Base-by-base conservation (phyloP, 2,797 vertebrate species). In the Cuniculus paca region DNA sequence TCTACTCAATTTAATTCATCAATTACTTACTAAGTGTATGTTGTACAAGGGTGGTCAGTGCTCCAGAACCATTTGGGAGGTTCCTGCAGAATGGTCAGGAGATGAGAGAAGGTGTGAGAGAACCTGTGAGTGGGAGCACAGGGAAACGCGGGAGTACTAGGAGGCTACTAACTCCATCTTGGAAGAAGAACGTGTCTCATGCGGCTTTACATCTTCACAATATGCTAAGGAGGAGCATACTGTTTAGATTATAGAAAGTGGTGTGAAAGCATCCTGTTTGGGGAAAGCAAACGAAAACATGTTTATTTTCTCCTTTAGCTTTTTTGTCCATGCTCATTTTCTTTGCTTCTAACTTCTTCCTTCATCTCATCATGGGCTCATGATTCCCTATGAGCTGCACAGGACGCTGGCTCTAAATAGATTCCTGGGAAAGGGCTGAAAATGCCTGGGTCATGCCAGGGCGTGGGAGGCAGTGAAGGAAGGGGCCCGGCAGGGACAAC, bases 381-480 rank as follows among this genome's bases (percentile, higher is more conserved):
- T 63, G 84, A 72, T 34, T 91, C 87, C 52, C 91, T 10, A 2
- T 17, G 58, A 82, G 60, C 48, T 36, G 8, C 36, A 39, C 82
- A 91, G 92, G 86, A 95, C 84, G 58, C 58, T 90, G 75, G 84
- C 82, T 91, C 4, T 81, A 91, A 96, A 91, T 68, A 95, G 95
- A 87, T 89, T 95, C 88, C 70, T 84, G 86, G 91, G 94, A 87
- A 95, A 90, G 26, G 50, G 56, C 85, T 87, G 92, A 22, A 91
- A 83, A 81, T 52, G 81, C 60, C 48, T 88, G 78, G 79, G 85
- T 94, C 79, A 39, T 52, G 83, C 88, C 92, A 97, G 91, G 78
- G 75, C 0, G 0, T 95, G 90, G 88, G 90, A 92, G 79, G 65
- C 65, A 86, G 77, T 13, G 68, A 52, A 34, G 16, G 45, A 77